Base-by-base conservation (phyloP, 2,888 invertebrate species). In the Petrolisthes cinctipes region DNA sequence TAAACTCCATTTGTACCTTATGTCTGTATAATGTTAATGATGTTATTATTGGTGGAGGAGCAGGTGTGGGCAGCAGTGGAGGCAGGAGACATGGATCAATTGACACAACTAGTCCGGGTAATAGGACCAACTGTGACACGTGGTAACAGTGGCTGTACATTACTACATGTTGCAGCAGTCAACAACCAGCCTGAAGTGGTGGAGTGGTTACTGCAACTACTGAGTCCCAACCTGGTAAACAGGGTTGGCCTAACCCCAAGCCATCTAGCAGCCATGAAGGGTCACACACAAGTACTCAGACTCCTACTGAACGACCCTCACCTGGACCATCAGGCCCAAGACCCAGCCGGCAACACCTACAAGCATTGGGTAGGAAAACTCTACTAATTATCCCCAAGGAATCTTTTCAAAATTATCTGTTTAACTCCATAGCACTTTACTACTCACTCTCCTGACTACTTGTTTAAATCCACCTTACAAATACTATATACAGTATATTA, bases 171-270 rank as follows among this genome's bases (percentile, higher is more conserved):
- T 9, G 86, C 86, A 37, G 82, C 86, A 78, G 82, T 53, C 23
- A 86, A 56, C 66, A 82, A 83, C 53, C 86, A 83, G 78, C 53
- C 75, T 5, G 53, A 82, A 7, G 78, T 86, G 14, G 54, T 68
- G 37, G 20, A 78, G 20, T 78, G 75, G 51, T 68, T 86, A 54
- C 56, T 86, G 57, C 54, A 82, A 66, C 76, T 86, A 14, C 82
- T 86, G 82, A 82, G 82, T n/a, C 86, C 86, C 17, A 86, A 86
- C 56, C 51, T 83, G 23, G 73, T 83, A 3, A 83, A 83, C 79
- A 82, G 71, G 71, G 79, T 75, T 3, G 83, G 86, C n/a, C 86
- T 78, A 57, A 86, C 86, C 5, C 79, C 86, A 11, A 83, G 79
- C 51, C 86, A 86, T 66, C 53, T 86, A 54, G 86, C 86, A 17